A percentile compares a stretch with the other conserved stretches of the same genome.
phyloP scores from a whole-genome alignment of 2,113 vertebrate genomes.

The Indri indri region DNA sequence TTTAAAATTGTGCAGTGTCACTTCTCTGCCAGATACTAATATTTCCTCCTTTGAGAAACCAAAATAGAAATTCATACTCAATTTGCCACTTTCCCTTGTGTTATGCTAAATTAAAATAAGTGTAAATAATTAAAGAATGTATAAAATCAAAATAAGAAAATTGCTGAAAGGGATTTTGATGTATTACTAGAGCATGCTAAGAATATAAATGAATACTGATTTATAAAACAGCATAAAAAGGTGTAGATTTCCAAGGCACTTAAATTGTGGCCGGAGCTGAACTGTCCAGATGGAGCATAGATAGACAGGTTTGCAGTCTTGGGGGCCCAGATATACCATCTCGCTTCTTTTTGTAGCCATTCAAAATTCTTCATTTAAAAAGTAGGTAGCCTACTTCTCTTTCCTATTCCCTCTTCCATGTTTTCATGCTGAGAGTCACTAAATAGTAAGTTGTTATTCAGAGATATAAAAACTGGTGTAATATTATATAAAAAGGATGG shows the following conservation, averaged over 20 bases:
- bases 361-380: background rate
- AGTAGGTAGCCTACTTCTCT: background rate
- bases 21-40: background rate
- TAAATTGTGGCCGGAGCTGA: background rate
- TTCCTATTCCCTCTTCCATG: background rate
- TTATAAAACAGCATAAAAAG: background rate
- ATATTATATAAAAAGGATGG: background rate
- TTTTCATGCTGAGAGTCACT: background rate
- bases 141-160: background rate
- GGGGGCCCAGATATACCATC: background rate
- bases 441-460: background rate
- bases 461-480: background rate
- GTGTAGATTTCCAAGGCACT: background rate
- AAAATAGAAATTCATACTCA: background rate
- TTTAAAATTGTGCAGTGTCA: background rate
- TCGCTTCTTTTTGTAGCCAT: background rate
- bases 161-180: background rate
- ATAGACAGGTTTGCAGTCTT: background rate
- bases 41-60: background rate
- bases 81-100: background rate
- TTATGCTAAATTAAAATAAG: background rate
- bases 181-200: background rate
- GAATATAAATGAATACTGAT: background rate
- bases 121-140: background rate
- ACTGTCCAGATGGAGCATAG: background rate